A percentile compares a stretch with the other conserved stretches of the same genome.
These are phyloP conservation scores for Mizuhopecten yessoensis DNA, from an alignment of 1,140 invertebrate species.

Conservation along the genomic window DNA sequence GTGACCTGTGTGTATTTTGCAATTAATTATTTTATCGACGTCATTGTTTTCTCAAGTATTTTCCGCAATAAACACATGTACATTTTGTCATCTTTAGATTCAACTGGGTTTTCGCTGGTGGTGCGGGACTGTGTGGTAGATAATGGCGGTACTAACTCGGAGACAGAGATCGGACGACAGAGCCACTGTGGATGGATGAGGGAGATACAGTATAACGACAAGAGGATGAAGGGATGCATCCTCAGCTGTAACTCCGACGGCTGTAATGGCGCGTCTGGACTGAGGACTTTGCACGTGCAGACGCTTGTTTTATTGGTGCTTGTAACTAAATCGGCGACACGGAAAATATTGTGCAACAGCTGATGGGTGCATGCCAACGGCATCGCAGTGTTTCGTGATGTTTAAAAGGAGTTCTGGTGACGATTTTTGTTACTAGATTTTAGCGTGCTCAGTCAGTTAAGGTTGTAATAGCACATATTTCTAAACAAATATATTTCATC, in stretches of 20 bases:
- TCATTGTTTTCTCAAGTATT: too few species aligned
- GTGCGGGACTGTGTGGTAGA: slow-evolving; percentile 86
- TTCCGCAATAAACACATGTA: too few species aligned
- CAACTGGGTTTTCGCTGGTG: slow-evolving; percentile 69
- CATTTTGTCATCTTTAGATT: slow-evolving; percentile 61
- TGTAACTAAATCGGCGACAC: background rate
- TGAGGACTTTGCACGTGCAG: background rate
- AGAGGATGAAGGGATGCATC: slow-evolving; percentile 84
- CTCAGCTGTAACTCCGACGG: slow-evolving; percentile 85
- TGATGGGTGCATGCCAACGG: background rate
- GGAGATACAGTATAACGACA: slow-evolving; percentile 75
- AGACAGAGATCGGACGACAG: slow-evolving; percentile 80
- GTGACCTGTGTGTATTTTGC: too few species aligned
- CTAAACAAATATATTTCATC: background rate
- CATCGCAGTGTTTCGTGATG: background rate
- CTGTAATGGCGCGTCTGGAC: slow-evolving; percentile 81
- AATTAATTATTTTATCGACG: too few species aligned
- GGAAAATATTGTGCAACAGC: background rate
- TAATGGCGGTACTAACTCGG: slow-evolving; percentile 81
- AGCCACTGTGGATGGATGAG: slow-evolving; percentile 81
- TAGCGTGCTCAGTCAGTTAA: background rate
- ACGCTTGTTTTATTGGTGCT: background rate
- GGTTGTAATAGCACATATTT: background rate
- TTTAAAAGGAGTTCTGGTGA: background rate
- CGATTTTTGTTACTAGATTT: background rate